Conservation (phyloP, 2,113 vertebrate genomes). For the Microtus ochrogaster region DNA sequence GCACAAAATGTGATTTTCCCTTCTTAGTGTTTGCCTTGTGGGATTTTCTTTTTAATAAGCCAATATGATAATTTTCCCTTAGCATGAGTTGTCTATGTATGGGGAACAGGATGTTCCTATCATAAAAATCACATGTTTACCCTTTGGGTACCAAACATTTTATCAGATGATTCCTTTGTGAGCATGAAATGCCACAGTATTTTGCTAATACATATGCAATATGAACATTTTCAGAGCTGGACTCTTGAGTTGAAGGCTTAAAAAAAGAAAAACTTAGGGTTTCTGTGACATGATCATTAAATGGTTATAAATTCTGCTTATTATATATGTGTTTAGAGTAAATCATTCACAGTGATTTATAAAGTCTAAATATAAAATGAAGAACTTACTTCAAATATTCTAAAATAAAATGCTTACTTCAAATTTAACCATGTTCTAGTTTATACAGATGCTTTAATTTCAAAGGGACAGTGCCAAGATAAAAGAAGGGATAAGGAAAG, state of each 20-base stretch:
- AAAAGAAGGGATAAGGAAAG: conserved; percentile 33
- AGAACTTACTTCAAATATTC: conserved; percentile 43
- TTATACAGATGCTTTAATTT: conserved; percentile 61
- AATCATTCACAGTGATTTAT: conserved; percentile 37
- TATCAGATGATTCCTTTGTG: conserved; percentile 13
- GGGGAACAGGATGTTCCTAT: background rate
- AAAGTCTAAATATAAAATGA: conserved; percentile 39
- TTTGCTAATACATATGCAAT: conserved; percentile 50
- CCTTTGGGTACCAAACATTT: conserved; percentile 48
- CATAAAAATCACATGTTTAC: conserved; percentile 26
- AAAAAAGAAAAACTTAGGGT: background rate
- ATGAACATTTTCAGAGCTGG: background rate
- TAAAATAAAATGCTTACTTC: conserved; percentile 39
- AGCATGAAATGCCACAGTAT: background rate
- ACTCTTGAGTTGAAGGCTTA: background rate
- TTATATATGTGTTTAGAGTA: background rate
- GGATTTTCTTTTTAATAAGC: conserved; percentile 35
- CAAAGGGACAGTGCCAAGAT: conserved; percentile 49
- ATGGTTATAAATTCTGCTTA: background rate
- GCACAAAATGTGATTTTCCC: background rate
- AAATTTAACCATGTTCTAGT: conserved; percentile 34
- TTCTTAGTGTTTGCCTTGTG: background rate
- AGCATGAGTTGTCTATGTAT: background rate
- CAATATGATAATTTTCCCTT: conserved; percentile 20
- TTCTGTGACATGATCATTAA: conserved; percentile 39